These are phyloP conservation scores for Limnephilus rhombicus DNA, from an alignment of 2,888 invertebrate genomes.

Conservation along the genomic window DNA sequence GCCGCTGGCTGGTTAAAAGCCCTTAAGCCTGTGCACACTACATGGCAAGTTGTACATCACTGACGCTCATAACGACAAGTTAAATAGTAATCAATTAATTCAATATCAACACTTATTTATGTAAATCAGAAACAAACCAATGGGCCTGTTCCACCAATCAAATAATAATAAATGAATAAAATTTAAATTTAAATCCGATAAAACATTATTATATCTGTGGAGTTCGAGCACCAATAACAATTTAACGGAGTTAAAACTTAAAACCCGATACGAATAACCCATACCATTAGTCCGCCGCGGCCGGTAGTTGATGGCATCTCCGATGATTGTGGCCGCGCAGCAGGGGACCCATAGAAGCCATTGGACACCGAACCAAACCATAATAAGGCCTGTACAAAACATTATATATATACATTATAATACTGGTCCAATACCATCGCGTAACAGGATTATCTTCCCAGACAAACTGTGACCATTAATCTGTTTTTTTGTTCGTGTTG, in stretches of 20 bases:
- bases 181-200: neutral
- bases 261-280: neutral
- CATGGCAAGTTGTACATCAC: too few species aligned
- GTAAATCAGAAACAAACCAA: neutral
- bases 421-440: conserved; percentile 27
- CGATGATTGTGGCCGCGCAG: conserved; percentile 15
- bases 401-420: neutral
- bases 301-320: conserved; percentile 35
- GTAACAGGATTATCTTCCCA: conserved; percentile 35
- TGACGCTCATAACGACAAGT: neutral
- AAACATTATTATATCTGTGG: neutral
- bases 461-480: conserved; percentile 29
- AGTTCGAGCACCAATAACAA: neutral
- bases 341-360: conserved; percentile 3
- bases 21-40: too few species aligned
- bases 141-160: neutral
- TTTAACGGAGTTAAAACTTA: neutral
- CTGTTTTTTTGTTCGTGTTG: conserved; percentile 18
- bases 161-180: neutral
- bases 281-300: conserved; percentile 32
- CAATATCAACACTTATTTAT: neutral
- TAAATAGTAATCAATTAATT: neutral
- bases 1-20: too few species aligned
- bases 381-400: conserved; percentile 12
- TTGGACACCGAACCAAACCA: conserved; percentile 21